Evolutionary conservation across 2,888 invertebrate genomes (phyloP), one percentile per base, ranked within the genome.

Genomic region (Xanthorhoe designata): DNA sequence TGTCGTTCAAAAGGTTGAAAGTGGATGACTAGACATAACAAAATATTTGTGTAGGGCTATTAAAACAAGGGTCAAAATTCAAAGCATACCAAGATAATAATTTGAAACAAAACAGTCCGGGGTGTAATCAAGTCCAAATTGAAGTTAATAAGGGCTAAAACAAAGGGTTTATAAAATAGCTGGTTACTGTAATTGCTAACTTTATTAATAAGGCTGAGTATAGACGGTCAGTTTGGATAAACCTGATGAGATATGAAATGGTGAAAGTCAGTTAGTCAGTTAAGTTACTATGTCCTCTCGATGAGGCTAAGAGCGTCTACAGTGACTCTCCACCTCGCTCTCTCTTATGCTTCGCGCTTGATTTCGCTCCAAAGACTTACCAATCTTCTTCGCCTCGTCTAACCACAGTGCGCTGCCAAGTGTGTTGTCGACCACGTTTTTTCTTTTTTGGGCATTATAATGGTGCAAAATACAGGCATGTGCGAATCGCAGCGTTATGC

Each of bases 91-190:
- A 56, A 52, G 45, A 45, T 57, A 63, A 57, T 57, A 45, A 58
- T 49, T 64, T 47, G 10, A 45, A 50, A 62, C 47, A 58, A 64
- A 53, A 64, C 45, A 49, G 47, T 24, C 53, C n/a, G 47, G 10
- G 6, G 7, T 47, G 52, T 58, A 54, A 58, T 64, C 58, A 53
- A 54, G 49, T 2, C 32, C 19, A 59, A 58, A 52, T 58, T 58
- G 15, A 58, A 64, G 64, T 53, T 58, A 64, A 59, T 61, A 61
- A 59, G 56, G 49, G 49, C 49, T 51, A 24, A 52, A 54, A 55
- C 54, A 61, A 61, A 19, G 54, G 61, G 61, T 55, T 55, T 54
- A 35, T 29, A 50, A 35, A 7, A 32, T 50, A 35, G 49, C 29
- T 35, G 49, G 57, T 58, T 58, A 35, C 49, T 51, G 19, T 51